phyloP scores from a whole-genome alignment of 2,797 vertebrate species.

The Thalassophryne amazonica region DNA sequence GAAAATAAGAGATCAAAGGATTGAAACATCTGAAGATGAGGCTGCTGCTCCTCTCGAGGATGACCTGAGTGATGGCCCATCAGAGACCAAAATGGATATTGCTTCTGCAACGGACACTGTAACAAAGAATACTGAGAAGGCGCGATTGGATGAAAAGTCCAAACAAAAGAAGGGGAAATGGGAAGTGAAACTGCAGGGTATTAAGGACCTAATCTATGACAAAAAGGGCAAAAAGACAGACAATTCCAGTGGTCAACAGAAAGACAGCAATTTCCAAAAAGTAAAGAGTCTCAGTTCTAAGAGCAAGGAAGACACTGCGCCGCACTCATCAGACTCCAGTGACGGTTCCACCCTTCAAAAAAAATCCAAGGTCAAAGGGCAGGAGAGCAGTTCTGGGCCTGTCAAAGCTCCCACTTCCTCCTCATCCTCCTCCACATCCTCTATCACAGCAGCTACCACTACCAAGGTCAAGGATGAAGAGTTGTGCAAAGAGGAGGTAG shows the following conservation, averaged over 20 bases:
- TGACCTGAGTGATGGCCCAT: conserved; percentile 60
- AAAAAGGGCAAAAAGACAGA: conserved; percentile 69
- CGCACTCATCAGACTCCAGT: conserved; percentile 78
- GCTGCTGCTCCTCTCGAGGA: conserved; percentile 58
- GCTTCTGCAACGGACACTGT: conserved; percentile 5
- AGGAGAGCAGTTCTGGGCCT: conserved; percentile 31
- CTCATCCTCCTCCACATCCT: conserved; percentile 52
- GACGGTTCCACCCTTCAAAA: conserved; percentile 69
- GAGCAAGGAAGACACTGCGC: conserved; percentile 79
- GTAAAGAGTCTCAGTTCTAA: conserved; percentile 67
- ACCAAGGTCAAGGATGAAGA: conserved; percentile 62
- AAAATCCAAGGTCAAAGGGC: conserved; percentile 54
- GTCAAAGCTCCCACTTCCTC: conserved; percentile 58
- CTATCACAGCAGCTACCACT: conserved; percentile 22
- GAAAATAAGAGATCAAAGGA: conserved; percentile 58
- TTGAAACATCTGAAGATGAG: conserved; percentile 69
- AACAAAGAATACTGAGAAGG: conserved; percentile 47
- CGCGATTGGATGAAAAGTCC: conserved; percentile 49
- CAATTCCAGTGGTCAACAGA: conserved; percentile 11
- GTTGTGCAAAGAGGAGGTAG: conserved; percentile 57
- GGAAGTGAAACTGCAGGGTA: conserved; percentile 72
- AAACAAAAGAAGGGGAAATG: conserved; percentile 82
- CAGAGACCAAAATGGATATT: conserved; percentile 63
- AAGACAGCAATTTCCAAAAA: conserved; percentile 72
- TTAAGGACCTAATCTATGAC: conserved; percentile 72